Base-by-base conservation (phyloP, 1,140 invertebrate genomes). In the Thalassaphorura encarpata region DNA sequence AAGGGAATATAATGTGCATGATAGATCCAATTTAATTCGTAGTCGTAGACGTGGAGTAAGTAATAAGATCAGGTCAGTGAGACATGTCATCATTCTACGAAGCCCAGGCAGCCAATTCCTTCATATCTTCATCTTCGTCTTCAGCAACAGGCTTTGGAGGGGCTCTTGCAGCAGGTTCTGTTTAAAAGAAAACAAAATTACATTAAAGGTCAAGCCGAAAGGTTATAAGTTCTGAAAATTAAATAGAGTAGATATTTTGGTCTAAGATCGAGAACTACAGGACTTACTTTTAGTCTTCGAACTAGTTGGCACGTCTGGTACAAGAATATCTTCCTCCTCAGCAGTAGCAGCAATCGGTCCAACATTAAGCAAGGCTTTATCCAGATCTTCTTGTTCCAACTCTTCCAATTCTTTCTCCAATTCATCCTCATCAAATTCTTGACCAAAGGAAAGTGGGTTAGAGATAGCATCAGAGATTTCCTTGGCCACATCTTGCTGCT, bases 391-490 rank as follows among this genome's bases (percentile, higher is more conserved):
- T 69, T 83, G 76, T 68, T 80, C 78, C 29, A 80, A 62, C 59
- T 78, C 74, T 62, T 80, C 77, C 42, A 80, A 60, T 67, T 81
- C 78, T 52, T 69, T 71, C 57, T 76, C 64, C 26, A 81, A 64
- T 56, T 80, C 80, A 70, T 79, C 77, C 71, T 76, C 59, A 29
- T 62, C 59, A 39, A 61, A 42, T 16, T 62, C 56, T 68, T 89
- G 83, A 51, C 82, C 81, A 76, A 98, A 95, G 31, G 90, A 92
- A 48, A 94, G 86, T 58, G 94, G 94, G 76, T 93, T 97, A 43
- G 90, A 95, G 71, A 99, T 98, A 6, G 95, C 95, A 69, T 97
- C 90, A 1, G 91, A 93, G 68, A 99, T 98, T 82, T 99, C 96
- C 66, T 83, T 86, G 0, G 95, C 92, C 39, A 99, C 85, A 72